Base-by-base conservation (phyloP, 2,888 invertebrate species). In the Diplazon laetatorius region DNA sequence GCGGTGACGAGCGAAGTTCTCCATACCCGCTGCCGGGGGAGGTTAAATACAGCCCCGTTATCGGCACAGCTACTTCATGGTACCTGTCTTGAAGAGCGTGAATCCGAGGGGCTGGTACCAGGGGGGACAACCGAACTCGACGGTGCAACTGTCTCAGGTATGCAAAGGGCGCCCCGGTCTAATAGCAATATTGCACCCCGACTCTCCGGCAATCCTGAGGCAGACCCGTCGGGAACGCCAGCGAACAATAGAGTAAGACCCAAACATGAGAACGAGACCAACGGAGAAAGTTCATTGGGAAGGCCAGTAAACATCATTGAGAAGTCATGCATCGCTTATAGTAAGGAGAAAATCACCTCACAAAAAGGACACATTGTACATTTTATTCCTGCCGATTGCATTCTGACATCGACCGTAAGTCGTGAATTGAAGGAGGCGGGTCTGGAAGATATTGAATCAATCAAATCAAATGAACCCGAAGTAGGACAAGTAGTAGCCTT, bases 21-120 rank as follows among this genome's bases (percentile, higher is more conserved):
- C 39, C 16, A 42, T 52, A 42, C 66, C 30, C 20, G 66, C 55
- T 66, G 66, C 66, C 25, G 55, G 66, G 44, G 66, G 66, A 52
- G 55, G 25, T 12, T n/a, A n/a, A 6, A 10, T 39, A n/a, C 52
- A 52, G 50, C 52, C 52, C 20, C 66, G 14, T 66, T 66, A 66
- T 66, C 66, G 66, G 16, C 44, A 62, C 60, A 22, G 44, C 44
- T 52, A 25, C 50, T 52, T 52, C 50, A 20, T 25, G 20, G 20
- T 25, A 20, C 22, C 22, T 22, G 16, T 20, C 1, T 14, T 44
- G 60, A 42, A 42, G 60, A 62, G 60, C 44, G 42, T 25, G 60
- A 22, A 62, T 14, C 12, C 60, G 44, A 25, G 44, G 20, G 44
- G 25, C 30, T 55, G 55, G 1, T 5, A 14, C n/a, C n/a, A n/a